These are phyloP conservation scores for Mechanitis mazaeus DNA, from an alignment of 2,888 invertebrate species.

Conservation along the genomic window DNA sequence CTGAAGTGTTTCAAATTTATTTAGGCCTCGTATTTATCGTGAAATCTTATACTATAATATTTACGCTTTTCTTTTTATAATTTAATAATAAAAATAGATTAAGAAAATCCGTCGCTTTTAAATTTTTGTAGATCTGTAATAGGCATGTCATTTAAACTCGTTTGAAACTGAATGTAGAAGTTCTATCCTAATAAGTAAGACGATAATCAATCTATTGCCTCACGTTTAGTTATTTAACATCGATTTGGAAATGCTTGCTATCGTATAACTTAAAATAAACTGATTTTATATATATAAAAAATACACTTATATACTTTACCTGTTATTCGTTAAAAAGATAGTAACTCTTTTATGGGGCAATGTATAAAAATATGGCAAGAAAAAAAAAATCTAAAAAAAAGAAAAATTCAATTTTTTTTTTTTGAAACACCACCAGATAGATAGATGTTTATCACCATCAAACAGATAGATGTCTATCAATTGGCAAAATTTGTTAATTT, in stretches of 20 bases:
- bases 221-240: constrained; percentile 3
- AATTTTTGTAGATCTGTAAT: constrained; percentile 6
- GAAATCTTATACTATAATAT: constrained; percentile 4
- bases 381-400: too few relatives aligned
- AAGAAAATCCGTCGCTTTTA: constrained; percentile 1
- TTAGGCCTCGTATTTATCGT: constrained; percentile 26
- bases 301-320: too few relatives aligned
- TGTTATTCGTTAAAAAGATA: too few relatives aligned
- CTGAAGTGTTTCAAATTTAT: constrained; percentile 38
- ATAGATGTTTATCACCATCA: too few relatives aligned
- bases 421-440: too few relatives aligned
- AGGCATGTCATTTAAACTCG: constrained; percentile 10
- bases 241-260: background rate
- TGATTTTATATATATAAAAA: too few relatives aligned
- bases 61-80: background rate
- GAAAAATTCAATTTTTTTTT: too few relatives aligned
- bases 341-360: too few relatives aligned
- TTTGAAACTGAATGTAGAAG: constrained; percentile 10
- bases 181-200: constrained; percentile 4
- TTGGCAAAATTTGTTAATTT: too few relatives aligned
- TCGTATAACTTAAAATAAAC: too few relatives aligned
- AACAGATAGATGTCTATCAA: too few relatives aligned
- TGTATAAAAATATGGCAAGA: too few relatives aligned
- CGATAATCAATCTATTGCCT: constrained; percentile 1
- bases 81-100: background rate